Conservation (phyloP, 1,140 invertebrate genomes). For the Plectus sambesii region DNA sequence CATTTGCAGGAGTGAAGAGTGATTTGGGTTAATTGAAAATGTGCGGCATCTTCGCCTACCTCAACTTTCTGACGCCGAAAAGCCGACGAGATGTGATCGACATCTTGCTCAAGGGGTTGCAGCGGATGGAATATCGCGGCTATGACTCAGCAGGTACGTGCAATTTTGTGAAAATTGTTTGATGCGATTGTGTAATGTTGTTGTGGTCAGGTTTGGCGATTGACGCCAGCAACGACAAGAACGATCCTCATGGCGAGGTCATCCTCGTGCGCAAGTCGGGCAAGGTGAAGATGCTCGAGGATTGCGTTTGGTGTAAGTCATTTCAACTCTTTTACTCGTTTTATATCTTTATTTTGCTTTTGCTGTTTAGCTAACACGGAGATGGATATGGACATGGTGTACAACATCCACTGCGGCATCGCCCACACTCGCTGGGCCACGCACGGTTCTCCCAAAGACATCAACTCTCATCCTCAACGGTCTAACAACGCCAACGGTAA, state of each 20-base stretch:
- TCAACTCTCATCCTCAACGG: slow-evolving; percentile 88
- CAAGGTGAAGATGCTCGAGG: slow-evolving; percentile 81
- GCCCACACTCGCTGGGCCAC: slow-evolving; percentile 98
- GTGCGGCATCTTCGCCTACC: slow-evolving; percentile 92
- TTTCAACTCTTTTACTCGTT: slow-evolving; percentile 7
- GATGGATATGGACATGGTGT: slow-evolving; percentile 59
- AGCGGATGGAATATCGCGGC: slow-evolving; percentile 88
- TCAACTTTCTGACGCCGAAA: slow-evolving; percentile 93
- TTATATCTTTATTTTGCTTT: slow-evolving; percentile 1
- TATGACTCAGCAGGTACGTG: slow-evolving; percentile 82
- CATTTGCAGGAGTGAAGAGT: too few relatives aligned
- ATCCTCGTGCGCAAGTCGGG: slow-evolving; percentile 77
- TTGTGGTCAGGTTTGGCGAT: slow-evolving; percentile 77
- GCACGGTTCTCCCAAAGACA: slow-evolving; percentile 76
- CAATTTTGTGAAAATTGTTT: slow-evolving; percentile 11
- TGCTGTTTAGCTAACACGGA: slow-evolving; percentile 36
- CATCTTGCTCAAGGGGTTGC: slow-evolving; percentile 77
- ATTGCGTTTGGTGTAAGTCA: slow-evolving; percentile 64
- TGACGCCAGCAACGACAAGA: slow-evolving; percentile 55
- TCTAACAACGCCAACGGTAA: slow-evolving; percentile 64
- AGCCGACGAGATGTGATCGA: slow-evolving; percentile 71
- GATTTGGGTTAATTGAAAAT: too few relatives aligned
- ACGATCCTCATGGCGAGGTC: slow-evolving; percentile 54
- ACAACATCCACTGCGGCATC: slow-evolving; percentile 77
- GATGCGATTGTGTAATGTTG: slow-evolving; percentile 23